Evolutionary conservation across 2,113 vertebrate species (phyloP).

Genomic region (Pollachius pollachius): DNA sequence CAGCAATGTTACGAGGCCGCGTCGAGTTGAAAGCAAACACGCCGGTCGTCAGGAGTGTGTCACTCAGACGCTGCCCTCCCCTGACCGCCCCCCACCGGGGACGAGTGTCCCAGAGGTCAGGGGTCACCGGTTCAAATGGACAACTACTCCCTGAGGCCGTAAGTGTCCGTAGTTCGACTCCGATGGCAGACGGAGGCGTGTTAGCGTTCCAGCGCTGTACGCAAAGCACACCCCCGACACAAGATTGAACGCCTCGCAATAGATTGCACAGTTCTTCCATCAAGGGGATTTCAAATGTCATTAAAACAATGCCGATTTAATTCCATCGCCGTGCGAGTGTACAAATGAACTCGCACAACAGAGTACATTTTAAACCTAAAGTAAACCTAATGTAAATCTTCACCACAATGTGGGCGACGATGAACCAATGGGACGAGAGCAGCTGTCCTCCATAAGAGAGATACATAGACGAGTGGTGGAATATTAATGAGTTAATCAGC

Average conservation of each 20-base stretch:
- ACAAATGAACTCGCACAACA: too few relatives aligned
- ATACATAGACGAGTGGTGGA: conserved; percentile 50
- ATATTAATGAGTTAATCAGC: conserved; percentile 65
- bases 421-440: conserved; percentile 40
- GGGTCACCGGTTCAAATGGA: conserved; percentile 61
- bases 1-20: conserved; percentile 11
- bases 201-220: conserved; percentile 31
- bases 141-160: conserved; percentile 39
- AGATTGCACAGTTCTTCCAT: too few relatives aligned
- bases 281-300: too few relatives aligned
- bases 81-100: too few relatives aligned
- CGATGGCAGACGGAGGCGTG: conserved; percentile 37
- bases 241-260: background rate
- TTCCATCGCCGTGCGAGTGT: too few relatives aligned
- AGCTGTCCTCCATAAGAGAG: conserved; percentile 45
- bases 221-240: background rate
- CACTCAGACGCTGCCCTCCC: too few relatives aligned
- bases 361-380: conserved; percentile 54
- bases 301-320: too few relatives aligned
- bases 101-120: conserved; percentile 21
- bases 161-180: conserved; percentile 50
- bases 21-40: background rate
- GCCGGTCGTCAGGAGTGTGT: background rate
- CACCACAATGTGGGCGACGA: conserved; percentile 30
- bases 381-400: conserved; percentile 65